Evolutionary conservation across 2,888 invertebrate species (phyloP).

Genomic region (Xanthia togata): DNA sequence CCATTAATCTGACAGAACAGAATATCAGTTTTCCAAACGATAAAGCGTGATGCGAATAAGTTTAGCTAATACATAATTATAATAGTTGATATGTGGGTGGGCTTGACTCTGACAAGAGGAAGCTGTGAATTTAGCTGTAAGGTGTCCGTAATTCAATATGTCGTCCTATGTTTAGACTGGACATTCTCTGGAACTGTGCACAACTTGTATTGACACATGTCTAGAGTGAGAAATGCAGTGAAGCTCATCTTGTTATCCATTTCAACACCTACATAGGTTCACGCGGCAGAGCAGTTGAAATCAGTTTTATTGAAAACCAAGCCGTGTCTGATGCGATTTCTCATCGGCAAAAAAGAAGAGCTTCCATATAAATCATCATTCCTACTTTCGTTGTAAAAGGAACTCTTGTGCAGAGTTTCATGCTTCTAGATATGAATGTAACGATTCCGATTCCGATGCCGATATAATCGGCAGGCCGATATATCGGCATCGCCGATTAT

Average conservation of each 20-base stretch:
- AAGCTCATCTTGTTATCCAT: constrained; percentile 3
- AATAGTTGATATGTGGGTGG: constrained; percentile 2
- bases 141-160: constrained; percentile 37
- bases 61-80: neutral
- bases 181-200: constrained; percentile 11
- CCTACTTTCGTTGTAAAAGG: neutral
- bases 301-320: neutral
- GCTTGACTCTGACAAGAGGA: constrained; percentile 15
- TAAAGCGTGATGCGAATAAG: neutral
- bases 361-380: neutral
- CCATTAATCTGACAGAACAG: constrained; percentile 4
- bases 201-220: constrained; percentile 18
- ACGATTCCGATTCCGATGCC: no score
- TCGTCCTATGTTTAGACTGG: constrained; percentile 35
- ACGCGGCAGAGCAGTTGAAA: neutral
- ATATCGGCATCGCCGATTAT: no score
- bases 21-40: constrained; percentile 8
- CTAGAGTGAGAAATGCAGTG: neutral
- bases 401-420: neutral
- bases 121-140: constrained; percentile 22
- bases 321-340: neutral
- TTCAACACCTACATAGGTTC: neutral
- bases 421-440: no score
- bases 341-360: no score
- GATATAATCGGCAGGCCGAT: no score